Conservation (phyloP, 2,888 invertebrate species). For the Drosophila algonquin region DNA sequence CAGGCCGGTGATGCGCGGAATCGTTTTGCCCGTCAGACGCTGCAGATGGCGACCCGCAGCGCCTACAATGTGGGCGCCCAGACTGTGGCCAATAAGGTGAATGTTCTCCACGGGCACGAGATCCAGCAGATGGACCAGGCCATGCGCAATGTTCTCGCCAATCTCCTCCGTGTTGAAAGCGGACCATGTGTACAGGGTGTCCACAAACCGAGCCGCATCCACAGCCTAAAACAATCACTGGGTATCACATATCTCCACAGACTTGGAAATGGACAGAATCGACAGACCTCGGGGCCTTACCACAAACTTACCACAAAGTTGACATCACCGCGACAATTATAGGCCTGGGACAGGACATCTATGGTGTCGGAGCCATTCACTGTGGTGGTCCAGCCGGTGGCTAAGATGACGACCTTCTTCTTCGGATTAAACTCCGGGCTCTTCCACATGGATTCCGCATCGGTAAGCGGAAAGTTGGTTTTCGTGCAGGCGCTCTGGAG, state of each 20-base stretch:
- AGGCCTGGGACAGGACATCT: conserved; percentile 77
- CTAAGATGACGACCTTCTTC: conserved; percentile 80
- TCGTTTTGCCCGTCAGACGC: conserved; percentile 61
- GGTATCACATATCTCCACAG: too few relatives aligned
- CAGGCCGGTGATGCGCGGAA: conserved; percentile 82
- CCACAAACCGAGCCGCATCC: conserved; percentile 80
- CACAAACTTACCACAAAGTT: conserved; percentile 81
- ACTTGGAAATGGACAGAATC: too few relatives aligned
- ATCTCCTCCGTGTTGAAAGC: conserved; percentile 83
- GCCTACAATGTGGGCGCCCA: conserved; percentile 83
- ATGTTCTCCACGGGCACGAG: conserved; percentile 74
- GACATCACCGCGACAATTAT: conserved; percentile 79
- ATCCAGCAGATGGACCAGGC: conserved; percentile 73
- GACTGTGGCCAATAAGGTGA: conserved; percentile 83
- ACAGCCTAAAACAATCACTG: conserved; percentile 67
- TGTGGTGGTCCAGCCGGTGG: conserved; percentile 83
- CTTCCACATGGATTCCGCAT: conserved; percentile 79
- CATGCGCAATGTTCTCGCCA: conserved; percentile 76
- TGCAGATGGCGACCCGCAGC: conserved; percentile 79
- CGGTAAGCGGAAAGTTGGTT: conserved; percentile 73
- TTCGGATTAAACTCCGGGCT: conserved; percentile 76
- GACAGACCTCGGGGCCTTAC: too few relatives aligned
- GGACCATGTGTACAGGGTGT: conserved; percentile 83
- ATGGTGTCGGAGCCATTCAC: conserved; percentile 78
- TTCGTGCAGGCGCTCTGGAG: conserved; percentile 73